Evolutionary conservation across 2,797 vertebrate species (phyloP).

Genomic region (Salarias fasciatus): DNA sequence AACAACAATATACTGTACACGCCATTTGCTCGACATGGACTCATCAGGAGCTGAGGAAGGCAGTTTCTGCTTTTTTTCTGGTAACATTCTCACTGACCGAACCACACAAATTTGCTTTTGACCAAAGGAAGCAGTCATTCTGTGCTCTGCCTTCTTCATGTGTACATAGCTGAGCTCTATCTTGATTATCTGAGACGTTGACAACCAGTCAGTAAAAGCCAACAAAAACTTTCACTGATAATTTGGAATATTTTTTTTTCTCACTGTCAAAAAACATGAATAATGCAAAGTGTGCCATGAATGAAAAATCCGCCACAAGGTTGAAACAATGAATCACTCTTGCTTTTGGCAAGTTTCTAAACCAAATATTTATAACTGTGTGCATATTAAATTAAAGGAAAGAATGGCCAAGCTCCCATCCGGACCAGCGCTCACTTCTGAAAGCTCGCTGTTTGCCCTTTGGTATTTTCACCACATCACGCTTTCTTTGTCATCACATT

Average conservation of each 20-base stretch:
- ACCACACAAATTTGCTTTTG: neutral
- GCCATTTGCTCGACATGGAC: constrained; percentile 16
- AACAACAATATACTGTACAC: constrained; percentile 8
- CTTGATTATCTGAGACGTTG: neutral
- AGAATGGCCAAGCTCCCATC: constrained; percentile 6
- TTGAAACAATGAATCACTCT: constrained; percentile 39
- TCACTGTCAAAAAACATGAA: constrained; percentile 35
- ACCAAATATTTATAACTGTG: constrained; percentile 35
- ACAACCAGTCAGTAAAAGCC: neutral
- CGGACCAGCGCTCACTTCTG: constrained; percentile 18
- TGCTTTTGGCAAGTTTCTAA: constrained; percentile 46
- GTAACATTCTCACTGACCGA: no score
- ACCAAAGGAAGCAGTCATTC: neutral
- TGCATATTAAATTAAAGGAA: constrained; percentile 42
- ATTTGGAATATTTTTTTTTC: neutral
- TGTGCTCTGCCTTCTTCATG: neutral
- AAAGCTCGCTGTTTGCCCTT: constrained; percentile 6
- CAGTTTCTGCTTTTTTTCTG: neutral
- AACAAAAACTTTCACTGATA: constrained; percentile 5
- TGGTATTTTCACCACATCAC: constrained; percentile 7
- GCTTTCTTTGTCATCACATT: constrained; percentile 14
- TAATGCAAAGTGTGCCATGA: constrained; percentile 37
- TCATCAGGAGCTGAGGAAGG: constrained; percentile 1
- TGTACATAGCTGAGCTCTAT: neutral
- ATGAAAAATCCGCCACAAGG: constrained; percentile 36